phyloP scores from a whole-genome alignment of 2,888 invertebrate species.

The Teleogryllus oceanicus region DNA sequence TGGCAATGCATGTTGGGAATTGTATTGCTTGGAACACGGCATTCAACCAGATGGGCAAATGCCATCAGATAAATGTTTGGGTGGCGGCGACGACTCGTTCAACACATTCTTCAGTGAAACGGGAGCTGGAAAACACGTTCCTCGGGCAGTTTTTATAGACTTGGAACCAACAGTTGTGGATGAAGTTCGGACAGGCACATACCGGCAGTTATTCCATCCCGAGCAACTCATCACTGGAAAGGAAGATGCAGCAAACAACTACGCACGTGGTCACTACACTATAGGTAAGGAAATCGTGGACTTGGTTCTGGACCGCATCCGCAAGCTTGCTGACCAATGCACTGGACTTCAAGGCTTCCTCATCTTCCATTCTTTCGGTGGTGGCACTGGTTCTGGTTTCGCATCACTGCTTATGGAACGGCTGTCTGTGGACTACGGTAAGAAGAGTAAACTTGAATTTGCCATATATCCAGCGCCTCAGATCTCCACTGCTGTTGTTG shows the following conservation, averaged over 20 bases:
- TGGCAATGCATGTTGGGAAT: too few relatives aligned
- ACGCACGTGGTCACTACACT: slow-evolving; percentile 94
- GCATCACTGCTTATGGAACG: slow-evolving; percentile 59
- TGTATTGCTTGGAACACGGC: too few relatives aligned
- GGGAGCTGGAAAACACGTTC: too few relatives aligned
- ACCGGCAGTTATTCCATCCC: slow-evolving; percentile 76
- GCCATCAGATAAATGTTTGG: slow-evolving; percentile 52
- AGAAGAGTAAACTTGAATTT: slow-evolving; percentile 59
- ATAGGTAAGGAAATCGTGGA: slow-evolving; percentile 94
- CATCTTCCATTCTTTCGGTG: slow-evolving; percentile 82
- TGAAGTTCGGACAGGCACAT: slow-evolving; percentile 90
- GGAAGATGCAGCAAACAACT: too few relatives aligned
- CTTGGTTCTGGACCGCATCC: slow-evolving; percentile 57
- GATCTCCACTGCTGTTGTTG: slow-evolving; percentile 38
- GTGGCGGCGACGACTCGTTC: slow-evolving; percentile 47
- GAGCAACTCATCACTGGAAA: too few relatives aligned
- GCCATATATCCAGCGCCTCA: slow-evolving; percentile 60
- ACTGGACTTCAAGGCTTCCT: slow-evolving; percentile 65
- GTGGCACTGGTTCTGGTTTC: slow-evolving; percentile 58
- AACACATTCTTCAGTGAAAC: background rate
- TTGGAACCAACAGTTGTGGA: slow-evolving; percentile 48
- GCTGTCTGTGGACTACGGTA: slow-evolving; percentile 58
- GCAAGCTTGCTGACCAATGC: too few relatives aligned
- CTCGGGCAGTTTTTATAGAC: slow-evolving; percentile 19
- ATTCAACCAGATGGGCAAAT: slow-evolving; percentile 41